These are phyloP conservation scores for Cydia amplana DNA, from an alignment of 1,140 invertebrate species.

Conservation along the genomic window DNA sequence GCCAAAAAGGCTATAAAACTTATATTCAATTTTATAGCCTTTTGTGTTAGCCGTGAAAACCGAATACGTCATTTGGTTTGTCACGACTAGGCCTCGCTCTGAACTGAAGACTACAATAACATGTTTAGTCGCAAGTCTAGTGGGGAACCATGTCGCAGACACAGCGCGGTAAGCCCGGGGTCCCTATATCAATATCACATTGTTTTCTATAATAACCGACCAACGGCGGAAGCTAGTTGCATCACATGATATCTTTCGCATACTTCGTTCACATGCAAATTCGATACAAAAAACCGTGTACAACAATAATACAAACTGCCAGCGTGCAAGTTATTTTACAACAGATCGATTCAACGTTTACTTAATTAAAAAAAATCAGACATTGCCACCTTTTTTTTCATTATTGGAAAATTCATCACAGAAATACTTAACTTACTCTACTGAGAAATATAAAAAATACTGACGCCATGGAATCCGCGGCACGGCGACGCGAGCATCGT, in stretches of 20 bases:
- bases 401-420: slow-evolving; percentile 33
- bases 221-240: slow-evolving; percentile 60
- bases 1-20: not conserved
- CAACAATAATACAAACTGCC: slow-evolving; percentile 57
- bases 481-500: not conserved
- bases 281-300: slow-evolving; percentile 47
- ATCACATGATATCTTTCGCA: slow-evolving; percentile 64
- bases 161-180: slow-evolving; percentile 38
- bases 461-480: slow-evolving; percentile 26
- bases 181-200: slow-evolving; percentile 69
- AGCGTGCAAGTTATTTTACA: slow-evolving; percentile 46
- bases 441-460: slow-evolving; percentile 33
- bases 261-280: slow-evolving; percentile 36
- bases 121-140: not conserved
- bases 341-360: slow-evolving; percentile 32
- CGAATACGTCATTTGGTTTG: not conserved
- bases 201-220: slow-evolving; percentile 56
- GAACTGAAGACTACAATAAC: not conserved
- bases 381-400: slow-evolving; percentile 22
- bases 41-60: not conserved
- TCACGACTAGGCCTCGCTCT: not conserved
- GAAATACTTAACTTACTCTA: slow-evolving; percentile 33
- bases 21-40: slow-evolving; percentile 9
- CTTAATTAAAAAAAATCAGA: slow-evolving; percentile 32
- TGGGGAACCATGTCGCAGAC: not conserved